Evolutionary conservation across 2,797 vertebrate species (phyloP).

Genomic region (Falco berigora): DNA sequence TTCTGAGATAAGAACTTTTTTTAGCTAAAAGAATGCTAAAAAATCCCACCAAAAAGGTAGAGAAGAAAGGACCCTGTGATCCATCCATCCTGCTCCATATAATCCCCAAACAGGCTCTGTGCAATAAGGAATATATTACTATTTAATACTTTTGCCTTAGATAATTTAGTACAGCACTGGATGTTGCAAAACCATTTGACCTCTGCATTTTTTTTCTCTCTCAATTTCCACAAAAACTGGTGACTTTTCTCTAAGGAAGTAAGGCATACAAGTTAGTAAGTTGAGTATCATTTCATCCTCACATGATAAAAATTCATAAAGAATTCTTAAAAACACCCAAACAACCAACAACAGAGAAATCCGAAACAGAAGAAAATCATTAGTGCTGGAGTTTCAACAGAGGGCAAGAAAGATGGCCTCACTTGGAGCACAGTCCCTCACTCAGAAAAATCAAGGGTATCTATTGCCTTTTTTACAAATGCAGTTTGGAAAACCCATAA

Average conservation of each 20-base stretch:
- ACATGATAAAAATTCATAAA: not conserved
- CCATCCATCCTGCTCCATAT: not conserved
- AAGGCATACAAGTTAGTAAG: slow-evolving; percentile 1
- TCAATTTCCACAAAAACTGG: not conserved
- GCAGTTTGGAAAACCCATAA: not conserved
- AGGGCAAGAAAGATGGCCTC: not conserved
- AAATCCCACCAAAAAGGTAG: not conserved
- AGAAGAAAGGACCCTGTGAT: not conserved
- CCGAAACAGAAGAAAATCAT: not conserved
- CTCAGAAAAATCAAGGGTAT: not conserved
- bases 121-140: slow-evolving; percentile 29
- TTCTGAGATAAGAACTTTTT: not conserved
- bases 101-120: not conserved
- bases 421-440: not conserved
- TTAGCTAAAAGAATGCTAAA: not conserved
- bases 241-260: slow-evolving; percentile 6
- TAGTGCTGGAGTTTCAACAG: not conserved
- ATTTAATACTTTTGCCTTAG: slow-evolving; percentile 41
- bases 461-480: not conserved
- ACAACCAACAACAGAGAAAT: not conserved
- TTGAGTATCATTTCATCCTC: not conserved
- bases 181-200: slow-evolving; percentile 6
- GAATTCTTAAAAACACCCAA: not conserved
- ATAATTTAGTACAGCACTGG: slow-evolving; percentile 32
- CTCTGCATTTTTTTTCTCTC: not conserved